Percentiles rank a stretch among this genome's conserved stretches.
Conservation (phyloP, 2,888 invertebrate genomes). For the Strigamia transsilvanica region DNA sequence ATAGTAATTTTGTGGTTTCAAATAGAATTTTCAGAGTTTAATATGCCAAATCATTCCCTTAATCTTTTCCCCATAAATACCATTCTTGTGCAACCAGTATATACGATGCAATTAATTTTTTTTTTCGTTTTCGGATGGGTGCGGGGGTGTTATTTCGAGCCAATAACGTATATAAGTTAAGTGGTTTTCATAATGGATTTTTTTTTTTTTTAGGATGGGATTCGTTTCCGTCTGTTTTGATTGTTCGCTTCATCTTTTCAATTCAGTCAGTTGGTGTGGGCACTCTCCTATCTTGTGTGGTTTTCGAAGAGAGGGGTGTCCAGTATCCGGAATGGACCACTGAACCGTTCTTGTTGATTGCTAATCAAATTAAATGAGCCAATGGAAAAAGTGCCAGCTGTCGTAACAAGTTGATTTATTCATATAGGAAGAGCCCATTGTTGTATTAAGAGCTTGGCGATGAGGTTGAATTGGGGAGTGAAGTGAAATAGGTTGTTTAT, state of each 20-base stretch:
- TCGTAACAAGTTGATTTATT: slow-evolving; percentile 50
- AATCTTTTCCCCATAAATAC: neutral
- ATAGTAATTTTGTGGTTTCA: slow-evolving; percentile 1
- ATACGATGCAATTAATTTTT: slow-evolving; percentile 1
- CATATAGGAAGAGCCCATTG: slow-evolving; percentile 48
- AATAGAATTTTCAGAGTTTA: neutral
- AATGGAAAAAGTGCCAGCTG: slow-evolving; percentile 50
- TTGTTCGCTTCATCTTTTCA: slow-evolving; percentile 37
- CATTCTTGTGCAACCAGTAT: neutral
- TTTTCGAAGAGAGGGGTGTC: neutral
- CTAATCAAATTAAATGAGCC: slow-evolving; percentile 51
- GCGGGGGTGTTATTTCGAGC: too few species aligned
- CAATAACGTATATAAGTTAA: neutral
- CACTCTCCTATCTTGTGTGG: neutral
- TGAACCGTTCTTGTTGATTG: slow-evolving; percentile 48
- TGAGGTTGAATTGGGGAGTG: neutral
- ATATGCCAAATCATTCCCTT: slow-evolving; percentile 19
- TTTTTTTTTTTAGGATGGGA: neutral
- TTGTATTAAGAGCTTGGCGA: slow-evolving; percentile 26
- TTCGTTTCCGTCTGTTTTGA: slow-evolving; percentile 15
- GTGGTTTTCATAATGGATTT: slow-evolving; percentile 28
- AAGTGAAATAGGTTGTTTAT: slow-evolving; percentile 22
- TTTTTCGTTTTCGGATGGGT: too few species aligned
- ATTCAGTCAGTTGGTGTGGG: neutral
- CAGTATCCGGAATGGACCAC: slow-evolving; percentile 34